Evolutionary conservation across 1,140 invertebrate species (phyloP), one percentile per base, ranked within the genome.

Genomic region (Babylonia areolata): DNA sequence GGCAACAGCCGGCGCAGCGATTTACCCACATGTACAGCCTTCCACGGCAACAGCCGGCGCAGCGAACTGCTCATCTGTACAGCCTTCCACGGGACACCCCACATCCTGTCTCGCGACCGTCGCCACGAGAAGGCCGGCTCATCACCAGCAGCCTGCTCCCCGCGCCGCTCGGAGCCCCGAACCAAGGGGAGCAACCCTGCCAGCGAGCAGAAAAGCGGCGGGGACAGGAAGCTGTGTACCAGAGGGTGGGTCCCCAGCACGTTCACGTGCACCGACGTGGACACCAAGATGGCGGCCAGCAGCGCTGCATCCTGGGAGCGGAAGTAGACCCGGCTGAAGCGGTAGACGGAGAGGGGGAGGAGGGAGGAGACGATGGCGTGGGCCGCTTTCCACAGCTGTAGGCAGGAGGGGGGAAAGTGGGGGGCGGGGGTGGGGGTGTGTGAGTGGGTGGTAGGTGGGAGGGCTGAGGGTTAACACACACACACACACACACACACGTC

Each of bases 201-300:
- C 64, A 92, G 20, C 3, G 81, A 58, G 37, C 88, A 78, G 80
- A 93, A 91, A 9, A 94, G 33, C 64, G 90, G 86, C 20, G 93
- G 90, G 2, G 91, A 85, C 23, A 91, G 77, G 80, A 93, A 91
- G 78, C 92, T 93, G 85, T 92, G 91, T n/a, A 92, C 87, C 17
- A 93, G 88, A 1, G 92, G 90, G 71, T 93, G 92, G 20, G 92
- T 93, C 23, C 91, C 92, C 33, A 93, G 87, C 23, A 93, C 89
- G 1, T 88, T 86, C 1, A 94, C 85, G 78, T 90, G 92, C 15
- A 88, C 78, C 20, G 90, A 92, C 79, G 86, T 89, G 15, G 91
- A 87, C 23, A 81, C 77, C 35, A 93, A 86, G 39, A 91, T 87
- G 71, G 91, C 87, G 3, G 91, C 84, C 39, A 93, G 11, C 3